Base-by-base conservation (phyloP, 2,113 vertebrate species). In the Plotosus lineatus region DNA sequence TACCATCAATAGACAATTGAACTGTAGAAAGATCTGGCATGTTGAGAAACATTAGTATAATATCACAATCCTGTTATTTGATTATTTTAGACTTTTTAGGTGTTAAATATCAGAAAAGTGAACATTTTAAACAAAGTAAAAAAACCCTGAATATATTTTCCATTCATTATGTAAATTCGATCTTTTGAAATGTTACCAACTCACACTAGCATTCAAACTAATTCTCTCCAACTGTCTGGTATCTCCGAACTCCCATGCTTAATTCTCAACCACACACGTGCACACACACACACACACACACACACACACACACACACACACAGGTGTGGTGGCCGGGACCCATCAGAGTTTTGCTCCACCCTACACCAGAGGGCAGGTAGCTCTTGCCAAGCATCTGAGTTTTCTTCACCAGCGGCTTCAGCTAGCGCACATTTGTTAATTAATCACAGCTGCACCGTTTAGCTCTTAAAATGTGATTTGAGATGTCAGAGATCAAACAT, bases 401-500 rank as follows among this genome's bases (percentile, higher is more conserved):
- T 80, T 76, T 60, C 73, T 78, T 80, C n/a, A 28, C 77, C 61
- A 83, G 75, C 73, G 60, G 61, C 84, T 85, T 56, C 63, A 80
- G 72, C 69, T 71, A 36, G 56, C 79, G 11, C 65, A 15, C 38
- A 28, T 40, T 21, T 42, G 36, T 80, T 85, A 82, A 85, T 85
- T 85, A 77, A 85, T 80, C 75, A 74, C 84, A 85, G 84, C 84
- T 85, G 84, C 42, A 31, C 76, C 72, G 60, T 79, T 83, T 80
- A 82, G 77, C 38, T 58, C 80, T 80, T 79, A 85, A 83, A 80
- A 80, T 73, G 46, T 66, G 73, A 83, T 80, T 82, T 80, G 74
- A 83, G 72, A 66, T 80, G 83, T 83, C 81, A 85, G 71, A 85
- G 84, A 82, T 85, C 77, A 82, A 85, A 85, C 80, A 79, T 76